Percentiles rank a stretch among this genome's conserved stretches.
Evolutionary conservation across 1,140 invertebrate genomes (phyloP).

Genomic region (Dufourea novaeangliae): DNA sequence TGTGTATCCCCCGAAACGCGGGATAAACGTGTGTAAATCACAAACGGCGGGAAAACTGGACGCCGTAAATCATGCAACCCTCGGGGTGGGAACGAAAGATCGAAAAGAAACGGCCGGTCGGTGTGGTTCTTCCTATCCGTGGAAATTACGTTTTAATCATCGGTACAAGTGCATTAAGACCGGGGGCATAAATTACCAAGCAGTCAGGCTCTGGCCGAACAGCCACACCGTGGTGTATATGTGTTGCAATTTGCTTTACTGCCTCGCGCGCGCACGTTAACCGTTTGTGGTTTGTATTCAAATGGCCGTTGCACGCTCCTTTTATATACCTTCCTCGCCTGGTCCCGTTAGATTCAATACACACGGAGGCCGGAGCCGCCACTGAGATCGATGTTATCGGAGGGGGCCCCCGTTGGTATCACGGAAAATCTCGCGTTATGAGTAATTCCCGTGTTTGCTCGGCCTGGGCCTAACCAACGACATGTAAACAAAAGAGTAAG

Average conservation of each 20-base stretch:
- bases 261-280: constrained; percentile 22
- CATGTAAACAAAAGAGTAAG: background rate
- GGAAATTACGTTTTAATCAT: constrained; percentile 64
- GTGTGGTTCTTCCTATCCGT: constrained; percentile 49
- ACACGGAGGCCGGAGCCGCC: background rate
- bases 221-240: background rate
- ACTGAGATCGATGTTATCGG: constrained; percentile 28
- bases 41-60: background rate
- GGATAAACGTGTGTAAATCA: constrained; percentile 15
- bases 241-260: constrained; percentile 60
- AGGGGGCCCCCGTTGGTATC: background rate
- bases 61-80: constrained; percentile 42
- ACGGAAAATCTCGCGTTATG: constrained; percentile 29
- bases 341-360: constrained; percentile 37
- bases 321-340: constrained; percentile 16
- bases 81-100: background rate
- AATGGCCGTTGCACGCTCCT: constrained; percentile 39
- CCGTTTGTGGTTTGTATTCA: constrained; percentile 56
- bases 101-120: constrained; percentile 29
- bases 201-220: background rate
- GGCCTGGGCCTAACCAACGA: background rate
- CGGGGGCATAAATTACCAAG: constrained; percentile 55
- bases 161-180: constrained; percentile 52
- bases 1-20: no score
- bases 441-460: constrained; percentile 23